Evolutionary conservation across 2,797 vertebrate species (phyloP).

Genomic region (Cheracebus regulus): DNA sequence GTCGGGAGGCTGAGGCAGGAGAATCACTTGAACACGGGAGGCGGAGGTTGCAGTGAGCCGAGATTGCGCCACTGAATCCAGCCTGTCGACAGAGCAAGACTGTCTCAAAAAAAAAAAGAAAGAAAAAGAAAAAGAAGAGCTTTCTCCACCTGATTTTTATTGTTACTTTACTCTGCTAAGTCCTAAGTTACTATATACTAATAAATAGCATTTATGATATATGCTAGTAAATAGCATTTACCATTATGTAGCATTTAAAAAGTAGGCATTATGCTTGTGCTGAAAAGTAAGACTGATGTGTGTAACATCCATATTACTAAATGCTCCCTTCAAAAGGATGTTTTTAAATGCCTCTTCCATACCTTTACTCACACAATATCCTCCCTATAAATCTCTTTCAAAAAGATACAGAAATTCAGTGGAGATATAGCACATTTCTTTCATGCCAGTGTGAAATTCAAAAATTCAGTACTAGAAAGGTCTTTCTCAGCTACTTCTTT

Average conservation of each 20-base stretch:
- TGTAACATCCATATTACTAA: not conserved
- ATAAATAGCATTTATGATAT: not conserved
- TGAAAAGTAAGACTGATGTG: not conserved
- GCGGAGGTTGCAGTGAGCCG: too few relatives aligned
- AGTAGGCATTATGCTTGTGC: not conserved
- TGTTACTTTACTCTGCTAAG: slow-evolving; percentile 24
- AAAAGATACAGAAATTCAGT: not conserved
- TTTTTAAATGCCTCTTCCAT: not conserved
- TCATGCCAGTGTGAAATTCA: not conserved
- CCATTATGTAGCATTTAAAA: not conserved
- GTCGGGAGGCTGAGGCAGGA: too few relatives aligned
- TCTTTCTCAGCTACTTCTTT: slow-evolving; percentile 2
- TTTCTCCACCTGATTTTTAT: not conserved
- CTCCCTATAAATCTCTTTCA: not conserved
- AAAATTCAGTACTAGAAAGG: not conserved
- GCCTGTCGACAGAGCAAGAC: too few relatives aligned
- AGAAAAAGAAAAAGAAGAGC: not conserved
- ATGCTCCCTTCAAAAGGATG: not conserved
- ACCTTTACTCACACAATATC: not conserved
- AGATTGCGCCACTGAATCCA: too few relatives aligned
- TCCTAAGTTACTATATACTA: not conserved
- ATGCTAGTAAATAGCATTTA: not conserved
- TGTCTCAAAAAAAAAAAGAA: too few relatives aligned
- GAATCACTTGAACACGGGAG: too few relatives aligned
- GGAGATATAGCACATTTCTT: not conserved